These are phyloP conservation scores for Tyrannus savana DNA, from an alignment of 2,113 vertebrate species.

Conservation along the genomic window DNA sequence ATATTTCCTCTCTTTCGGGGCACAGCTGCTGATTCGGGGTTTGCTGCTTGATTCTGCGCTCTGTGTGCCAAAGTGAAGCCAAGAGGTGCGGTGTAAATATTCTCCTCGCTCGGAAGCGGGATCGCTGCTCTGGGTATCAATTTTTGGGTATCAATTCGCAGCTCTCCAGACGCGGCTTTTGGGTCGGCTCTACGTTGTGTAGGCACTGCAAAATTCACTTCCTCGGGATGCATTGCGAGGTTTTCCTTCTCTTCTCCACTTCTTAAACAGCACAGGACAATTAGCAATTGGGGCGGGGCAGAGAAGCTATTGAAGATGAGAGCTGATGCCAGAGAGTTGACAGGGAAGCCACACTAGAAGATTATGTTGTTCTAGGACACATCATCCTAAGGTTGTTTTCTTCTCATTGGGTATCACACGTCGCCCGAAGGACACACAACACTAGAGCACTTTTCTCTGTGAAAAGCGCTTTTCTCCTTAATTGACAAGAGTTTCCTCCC, in stretches of 20 bases:
- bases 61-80: neutral
- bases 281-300: accelerated
- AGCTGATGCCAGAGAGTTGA: neutral
- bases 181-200: neutral
- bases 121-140: neutral
- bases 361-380: neutral
- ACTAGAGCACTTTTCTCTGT: neutral
- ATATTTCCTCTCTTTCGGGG: neutral
- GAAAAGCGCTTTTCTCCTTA: neutral
- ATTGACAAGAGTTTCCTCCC: neutral
- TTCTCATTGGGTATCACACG: neutral
- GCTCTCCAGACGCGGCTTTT: accelerated
- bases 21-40: accelerated
- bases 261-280: neutral
- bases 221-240: accelerated
- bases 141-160: neutral
- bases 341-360: neutral
- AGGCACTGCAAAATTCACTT: too few species aligned
- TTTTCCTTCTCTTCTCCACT: neutral
- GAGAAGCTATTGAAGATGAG: neutral
- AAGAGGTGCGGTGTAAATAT: accelerated
- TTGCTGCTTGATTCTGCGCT: neutral
- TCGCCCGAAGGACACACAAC: neutral
- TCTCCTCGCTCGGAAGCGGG: neutral
- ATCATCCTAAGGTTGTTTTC: neutral